A percentile compares a stretch with the other conserved stretches of the same genome.
These are phyloP conservation scores for Diabrotica undecimpunctata DNA, from an alignment of 1,140 invertebrate species.

Conservation along the genomic window DNA sequence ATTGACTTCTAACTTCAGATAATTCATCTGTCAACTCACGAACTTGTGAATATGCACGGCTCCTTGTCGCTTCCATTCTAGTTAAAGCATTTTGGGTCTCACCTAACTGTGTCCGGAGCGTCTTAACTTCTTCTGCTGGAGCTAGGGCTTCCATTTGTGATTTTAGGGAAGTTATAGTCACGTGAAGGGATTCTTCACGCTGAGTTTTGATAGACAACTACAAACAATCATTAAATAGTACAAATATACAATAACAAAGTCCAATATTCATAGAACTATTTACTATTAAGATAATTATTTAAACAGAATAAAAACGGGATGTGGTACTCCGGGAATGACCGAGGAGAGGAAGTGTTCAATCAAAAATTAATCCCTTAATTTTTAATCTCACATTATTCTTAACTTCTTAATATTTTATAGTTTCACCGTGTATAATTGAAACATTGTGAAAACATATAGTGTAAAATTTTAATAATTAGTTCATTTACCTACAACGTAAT, in stretches of 20 bases:
- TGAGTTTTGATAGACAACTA: neutral
- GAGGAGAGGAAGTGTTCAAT: too few species aligned
- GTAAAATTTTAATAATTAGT: too few species aligned
- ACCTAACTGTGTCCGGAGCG: conserved; percentile 29
- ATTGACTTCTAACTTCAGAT: conserved; percentile 17
- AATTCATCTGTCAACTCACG: conserved; percentile 7
- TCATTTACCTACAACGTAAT: too few species aligned
- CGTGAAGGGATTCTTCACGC: neutral
- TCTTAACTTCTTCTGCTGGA: conserved; percentile 8
- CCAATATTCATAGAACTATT: neutral
- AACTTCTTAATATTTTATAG: too few species aligned
- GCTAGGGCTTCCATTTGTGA: neutral
- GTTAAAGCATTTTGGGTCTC: conserved; percentile 32
- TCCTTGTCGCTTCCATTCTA: conserved; percentile 22
- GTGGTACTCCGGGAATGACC: too few species aligned
- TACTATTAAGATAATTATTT: neutral
- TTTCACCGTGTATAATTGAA: too few species aligned
- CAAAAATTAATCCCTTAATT: too few species aligned
- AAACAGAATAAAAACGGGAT: neutral
- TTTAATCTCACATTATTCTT: too few species aligned
- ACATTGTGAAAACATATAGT: too few species aligned
- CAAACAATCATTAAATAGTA: neutral
- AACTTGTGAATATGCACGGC: conserved; percentile 10
- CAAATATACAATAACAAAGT: neutral
- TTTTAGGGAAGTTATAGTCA: neutral